A percentile compares a stretch with the other conserved stretches of the same genome.
phyloP scores from a whole-genome alignment of 2,797 vertebrate species.

The Linurgus olivaceus region DNA sequence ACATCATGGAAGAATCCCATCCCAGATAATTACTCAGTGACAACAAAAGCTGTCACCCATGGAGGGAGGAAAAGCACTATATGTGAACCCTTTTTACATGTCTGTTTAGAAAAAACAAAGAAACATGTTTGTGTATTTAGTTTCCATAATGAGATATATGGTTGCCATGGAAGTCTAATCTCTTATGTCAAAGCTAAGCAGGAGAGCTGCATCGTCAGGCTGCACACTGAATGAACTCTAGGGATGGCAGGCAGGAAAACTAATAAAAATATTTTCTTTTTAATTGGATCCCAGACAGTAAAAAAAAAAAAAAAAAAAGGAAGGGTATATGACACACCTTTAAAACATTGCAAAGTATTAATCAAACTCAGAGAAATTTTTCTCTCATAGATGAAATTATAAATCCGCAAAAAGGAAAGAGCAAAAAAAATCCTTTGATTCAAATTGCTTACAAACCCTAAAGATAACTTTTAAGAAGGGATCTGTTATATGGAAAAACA shows the following conservation, averaged over 20 bases:
- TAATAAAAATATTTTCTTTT: background rate
- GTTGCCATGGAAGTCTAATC: conserved; percentile 58
- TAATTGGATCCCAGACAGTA: background rate
- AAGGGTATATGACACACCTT: background rate
- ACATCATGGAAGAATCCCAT: background rate
- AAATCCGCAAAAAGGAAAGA: background rate
- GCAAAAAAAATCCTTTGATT: background rate
- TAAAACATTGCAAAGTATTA: background rate
- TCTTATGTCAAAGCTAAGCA: conserved; percentile 9
- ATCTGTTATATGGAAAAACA: background rate
- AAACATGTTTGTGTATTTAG: conserved; percentile 29
- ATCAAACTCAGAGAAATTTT: background rate
- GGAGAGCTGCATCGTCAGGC: background rate
- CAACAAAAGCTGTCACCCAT: background rate
- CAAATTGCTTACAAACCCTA: background rate
- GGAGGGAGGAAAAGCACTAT: background rate
- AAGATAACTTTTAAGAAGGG: background rate
- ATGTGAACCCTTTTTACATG: background rate
- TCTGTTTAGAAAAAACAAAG: conserved; percentile 36
- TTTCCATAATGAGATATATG: conserved; percentile 39
- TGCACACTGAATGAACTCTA: background rate
- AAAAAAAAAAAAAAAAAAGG: background rate
- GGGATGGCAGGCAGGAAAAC: background rate
- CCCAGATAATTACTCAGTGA: background rate
- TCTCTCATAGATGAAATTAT: background rate